These are phyloP conservation scores for Salvator merianae DNA, from an alignment of 2,113 vertebrate species.

Conservation along the genomic window DNA sequence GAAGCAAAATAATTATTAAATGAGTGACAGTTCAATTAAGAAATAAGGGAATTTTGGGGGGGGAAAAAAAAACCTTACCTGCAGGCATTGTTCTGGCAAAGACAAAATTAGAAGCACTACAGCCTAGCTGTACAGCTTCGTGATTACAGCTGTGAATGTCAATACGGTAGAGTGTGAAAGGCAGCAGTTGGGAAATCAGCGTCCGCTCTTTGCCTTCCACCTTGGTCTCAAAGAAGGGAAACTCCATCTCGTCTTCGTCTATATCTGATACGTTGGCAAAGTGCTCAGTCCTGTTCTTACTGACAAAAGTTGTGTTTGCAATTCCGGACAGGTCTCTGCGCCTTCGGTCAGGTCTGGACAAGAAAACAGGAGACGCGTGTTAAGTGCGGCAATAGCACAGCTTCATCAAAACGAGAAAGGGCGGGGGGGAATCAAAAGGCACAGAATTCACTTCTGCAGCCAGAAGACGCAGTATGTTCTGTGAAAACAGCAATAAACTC, in stretches of 20 bases:
- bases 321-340: constrained; percentile 85
- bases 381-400: not conserved
- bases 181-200: constrained; percentile 86
- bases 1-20: no score
- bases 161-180: constrained; percentile 94
- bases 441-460: not conserved
- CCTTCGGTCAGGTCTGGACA: constrained; percentile 81
- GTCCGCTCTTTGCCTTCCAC: constrained; percentile 85
- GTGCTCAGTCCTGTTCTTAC: constrained; percentile 72
- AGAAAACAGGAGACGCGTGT: not conserved
- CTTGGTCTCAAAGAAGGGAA: constrained; percentile 85
- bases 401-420: not conserved
- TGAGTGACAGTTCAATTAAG: no score
- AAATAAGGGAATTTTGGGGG: not conserved
- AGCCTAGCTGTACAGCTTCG: constrained; percentile 84
- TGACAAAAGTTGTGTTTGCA: constrained; percentile 80
- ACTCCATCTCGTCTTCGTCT: constrained; percentile 80
- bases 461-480: not conserved
- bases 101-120: constrained; percentile 93
- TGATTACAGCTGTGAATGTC: constrained; percentile 97
- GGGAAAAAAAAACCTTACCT: constrained; percentile 71
- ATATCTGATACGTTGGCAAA: constrained; percentile 80
- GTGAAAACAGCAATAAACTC: not conserved
- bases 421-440: not conserved
- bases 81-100: constrained; percentile 95